Evolutionary conservation across 2,113 vertebrate genomes (phyloP).

Genomic region (Solenodon paradoxus): DNA sequence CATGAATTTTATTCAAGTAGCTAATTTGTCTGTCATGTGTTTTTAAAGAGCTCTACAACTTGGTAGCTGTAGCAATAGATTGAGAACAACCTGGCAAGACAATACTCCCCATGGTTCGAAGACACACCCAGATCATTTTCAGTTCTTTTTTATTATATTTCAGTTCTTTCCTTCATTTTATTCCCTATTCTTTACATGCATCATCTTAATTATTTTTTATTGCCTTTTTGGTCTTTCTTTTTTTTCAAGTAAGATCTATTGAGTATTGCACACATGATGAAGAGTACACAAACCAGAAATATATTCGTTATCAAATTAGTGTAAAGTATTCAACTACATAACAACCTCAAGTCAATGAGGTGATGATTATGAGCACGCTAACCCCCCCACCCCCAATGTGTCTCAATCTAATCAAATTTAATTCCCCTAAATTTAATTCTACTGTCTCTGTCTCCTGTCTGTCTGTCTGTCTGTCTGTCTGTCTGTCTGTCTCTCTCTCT

Average conservation of each 20-base stretch:
- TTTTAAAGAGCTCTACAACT: neutral
- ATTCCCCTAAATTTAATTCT: neutral
- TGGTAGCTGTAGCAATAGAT: neutral
- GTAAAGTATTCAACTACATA: neutral
- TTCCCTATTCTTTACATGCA: neutral
- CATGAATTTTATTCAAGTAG: neutral
- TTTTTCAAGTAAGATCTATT: neutral
- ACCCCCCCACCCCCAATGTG: accelerated
- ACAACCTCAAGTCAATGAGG: neutral
- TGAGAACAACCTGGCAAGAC: neutral
- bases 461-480: too few relatives aligned
- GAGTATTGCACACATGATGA: neutral
- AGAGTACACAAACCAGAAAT: neutral
- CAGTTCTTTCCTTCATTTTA: neutral
- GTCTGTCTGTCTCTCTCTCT: too few relatives aligned
- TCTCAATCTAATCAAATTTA: neutral
- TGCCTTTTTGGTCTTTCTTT: neutral
- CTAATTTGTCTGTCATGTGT: neutral
- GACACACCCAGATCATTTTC: neutral
- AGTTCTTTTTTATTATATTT: neutral
- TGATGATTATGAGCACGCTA: neutral
- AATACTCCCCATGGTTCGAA: neutral
- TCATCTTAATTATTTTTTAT: neutral
- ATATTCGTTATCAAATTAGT: neutral
- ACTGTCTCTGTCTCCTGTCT: too few relatives aligned